Conservation (phyloP, 2,113 vertebrate species). For the Cryptomyrus ogoouensis region DNA sequence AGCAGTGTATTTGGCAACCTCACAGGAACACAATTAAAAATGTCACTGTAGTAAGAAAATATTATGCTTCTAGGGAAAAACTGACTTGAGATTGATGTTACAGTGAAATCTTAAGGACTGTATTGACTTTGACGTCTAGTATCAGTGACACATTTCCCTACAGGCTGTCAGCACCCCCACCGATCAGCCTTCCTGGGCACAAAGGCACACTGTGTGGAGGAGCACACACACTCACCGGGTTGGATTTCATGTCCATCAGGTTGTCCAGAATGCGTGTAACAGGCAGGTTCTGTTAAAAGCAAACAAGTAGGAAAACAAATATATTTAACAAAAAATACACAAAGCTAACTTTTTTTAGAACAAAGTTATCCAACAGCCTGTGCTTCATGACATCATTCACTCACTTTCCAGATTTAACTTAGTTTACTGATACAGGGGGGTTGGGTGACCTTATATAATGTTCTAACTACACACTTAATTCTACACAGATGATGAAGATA, state of each 20-base stretch:
- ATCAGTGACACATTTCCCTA: not conserved
- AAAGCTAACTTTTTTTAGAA: not conserved
- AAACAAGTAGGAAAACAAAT: conserved; percentile 16
- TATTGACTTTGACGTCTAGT: not conserved
- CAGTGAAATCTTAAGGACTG: not conserved
- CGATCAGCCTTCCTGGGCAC: not conserved
- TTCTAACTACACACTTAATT: not conserved
- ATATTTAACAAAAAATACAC: not conserved
- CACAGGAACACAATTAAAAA: not conserved
- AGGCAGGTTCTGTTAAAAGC: conserved; percentile 74
- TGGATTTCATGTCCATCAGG: conserved; percentile 92
- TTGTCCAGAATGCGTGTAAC: conserved; percentile 86
- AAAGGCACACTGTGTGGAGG: not conserved
- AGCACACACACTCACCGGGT: conserved; percentile 68
- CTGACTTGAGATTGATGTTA: not conserved
- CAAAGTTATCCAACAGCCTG: not conserved
- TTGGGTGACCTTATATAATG: not conserved
- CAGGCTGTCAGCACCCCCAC: not conserved
- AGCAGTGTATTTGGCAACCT: not conserved
- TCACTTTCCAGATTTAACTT: not conserved
- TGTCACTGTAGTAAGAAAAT: not conserved
- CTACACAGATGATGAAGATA: not conserved
- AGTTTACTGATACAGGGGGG: not conserved
- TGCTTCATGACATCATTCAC: not conserved
- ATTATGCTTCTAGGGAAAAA: not conserved